phyloP scores from a whole-genome alignment of 1,140 invertebrate genomes.

The Trichonephila clavipes region DNA sequence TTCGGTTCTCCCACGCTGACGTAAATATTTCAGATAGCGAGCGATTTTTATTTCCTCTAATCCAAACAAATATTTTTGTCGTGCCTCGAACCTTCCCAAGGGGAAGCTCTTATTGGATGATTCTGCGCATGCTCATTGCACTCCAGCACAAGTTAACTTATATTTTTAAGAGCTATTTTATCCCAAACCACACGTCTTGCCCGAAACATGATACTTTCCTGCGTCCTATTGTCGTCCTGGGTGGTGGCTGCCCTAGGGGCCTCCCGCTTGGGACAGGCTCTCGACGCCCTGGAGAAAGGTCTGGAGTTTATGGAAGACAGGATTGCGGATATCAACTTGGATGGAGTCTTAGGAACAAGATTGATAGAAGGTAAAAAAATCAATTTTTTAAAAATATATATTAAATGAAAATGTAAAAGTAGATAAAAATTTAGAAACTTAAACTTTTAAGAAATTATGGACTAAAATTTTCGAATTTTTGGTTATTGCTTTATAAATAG shows the following conservation, averaged over 20 bases:
- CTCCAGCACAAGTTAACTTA: too few relatives aligned
- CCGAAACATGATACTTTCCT: background rate
- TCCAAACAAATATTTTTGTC: background rate
- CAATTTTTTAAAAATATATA: too few relatives aligned
- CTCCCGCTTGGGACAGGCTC: background rate
- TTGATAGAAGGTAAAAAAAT: slow-evolving; percentile 51
- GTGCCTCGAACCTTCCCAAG: background rate
- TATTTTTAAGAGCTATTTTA: too few relatives aligned
- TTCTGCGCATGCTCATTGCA: background rate
- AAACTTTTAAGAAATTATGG: too few relatives aligned
- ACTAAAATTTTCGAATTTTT: too few relatives aligned
- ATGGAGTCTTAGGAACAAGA: slow-evolving; percentile 56
- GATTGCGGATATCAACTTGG: slow-evolving; percentile 59
- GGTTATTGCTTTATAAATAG: too few relatives aligned
- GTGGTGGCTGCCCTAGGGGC: background rate
- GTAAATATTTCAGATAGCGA: background rate
- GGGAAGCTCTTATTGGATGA: background rate
- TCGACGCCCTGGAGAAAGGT: background rate
- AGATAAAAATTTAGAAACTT: too few relatives aligned
- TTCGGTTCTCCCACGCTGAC: background rate
- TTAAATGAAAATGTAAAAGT: too few relatives aligned
- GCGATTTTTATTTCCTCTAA: background rate
- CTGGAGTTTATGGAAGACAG: slow-evolving; percentile 53
- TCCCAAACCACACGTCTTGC: background rate
- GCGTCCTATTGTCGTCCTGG: background rate